Conservation (phyloP, 30 jellyfish, hydroid and myxozoan genomes). For the Aurelia sp. region DNA sequence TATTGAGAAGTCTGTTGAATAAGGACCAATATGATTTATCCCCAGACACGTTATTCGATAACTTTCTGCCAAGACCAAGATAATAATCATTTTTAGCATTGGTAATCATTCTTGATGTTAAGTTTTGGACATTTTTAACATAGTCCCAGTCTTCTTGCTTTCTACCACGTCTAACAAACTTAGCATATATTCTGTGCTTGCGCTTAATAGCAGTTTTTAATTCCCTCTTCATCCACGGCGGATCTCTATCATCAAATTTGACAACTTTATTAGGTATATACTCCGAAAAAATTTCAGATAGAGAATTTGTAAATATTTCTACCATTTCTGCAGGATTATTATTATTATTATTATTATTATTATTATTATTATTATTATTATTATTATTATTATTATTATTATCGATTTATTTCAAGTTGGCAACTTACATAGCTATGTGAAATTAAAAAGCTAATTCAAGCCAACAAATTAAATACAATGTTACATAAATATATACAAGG, state of each 20-base stretch:
- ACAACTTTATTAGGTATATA: constrained; percentile 49
- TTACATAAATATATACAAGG: no score
- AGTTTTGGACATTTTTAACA: not conserved
- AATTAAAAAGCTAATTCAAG: no score
- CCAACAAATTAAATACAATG: no score
- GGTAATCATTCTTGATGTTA: constrained; percentile 20
- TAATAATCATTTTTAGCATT: not conserved
- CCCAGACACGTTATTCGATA: constrained; percentile 44
- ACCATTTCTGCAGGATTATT: constrained; percentile 53
- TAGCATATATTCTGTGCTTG: not conserved
- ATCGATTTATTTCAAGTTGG: no score
- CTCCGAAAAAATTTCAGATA: constrained; percentile 25
- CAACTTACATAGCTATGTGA: no score
- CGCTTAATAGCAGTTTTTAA: constrained; percentile 59
- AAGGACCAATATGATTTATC: constrained; percentile 52
- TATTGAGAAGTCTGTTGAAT: constrained; percentile 53
- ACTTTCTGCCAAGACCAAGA: constrained; percentile 47
- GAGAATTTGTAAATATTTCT: constrained; percentile 29
- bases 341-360: no score
- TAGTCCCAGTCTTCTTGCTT: constrained; percentile 20
- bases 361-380: no score
- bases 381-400: no score
- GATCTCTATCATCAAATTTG: constrained; percentile 52
- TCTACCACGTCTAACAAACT: no score
- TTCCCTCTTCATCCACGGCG: constrained; percentile 67